These are phyloP conservation scores for Odontocerum albicorne DNA, from an alignment of 2,888 invertebrate genomes.

Conservation along the genomic window DNA sequence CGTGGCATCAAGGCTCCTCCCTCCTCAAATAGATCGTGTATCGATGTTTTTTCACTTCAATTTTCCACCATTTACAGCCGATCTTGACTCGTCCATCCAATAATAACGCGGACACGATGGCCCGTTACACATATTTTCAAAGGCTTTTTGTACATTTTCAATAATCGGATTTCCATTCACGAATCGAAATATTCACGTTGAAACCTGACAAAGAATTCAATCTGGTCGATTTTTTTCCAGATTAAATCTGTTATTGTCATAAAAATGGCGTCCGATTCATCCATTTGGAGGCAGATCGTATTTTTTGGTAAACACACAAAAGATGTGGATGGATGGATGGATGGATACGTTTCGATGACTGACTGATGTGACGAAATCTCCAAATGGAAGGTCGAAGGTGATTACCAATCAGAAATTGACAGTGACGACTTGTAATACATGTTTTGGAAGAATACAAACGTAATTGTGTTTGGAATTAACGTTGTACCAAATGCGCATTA, in stretches of 20 bases:
- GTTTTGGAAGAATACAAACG: too few species aligned
- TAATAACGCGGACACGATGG: conserved; percentile 15
- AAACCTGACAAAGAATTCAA: conserved; percentile 25
- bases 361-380: conserved; percentile 32
- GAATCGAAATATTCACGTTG: conserved; percentile 30
- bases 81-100: conserved; percentile 16
- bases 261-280: too few species aligned
- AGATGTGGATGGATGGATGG: too few species aligned
- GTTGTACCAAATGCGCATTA: too few species aligned
- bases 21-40: conserved; percentile 17
- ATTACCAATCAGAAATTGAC: too few species aligned
- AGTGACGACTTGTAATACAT: too few species aligned
- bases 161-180: conserved; percentile 31
- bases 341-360: conserved; percentile 15
- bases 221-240: conserved; percentile 29
- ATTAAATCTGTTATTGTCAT: conserved; percentile 22
- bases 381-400: conserved; percentile 26
- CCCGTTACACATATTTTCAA: conserved; percentile 19
- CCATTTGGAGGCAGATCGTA: conserved; percentile 26
- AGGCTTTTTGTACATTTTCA: conserved; percentile 27
- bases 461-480: too few species aligned
- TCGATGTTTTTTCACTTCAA: conserved; percentile 22
- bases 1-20: neutral
- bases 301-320: conserved; percentile 29
- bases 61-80: conserved; percentile 28